Evolutionary conservation across 2,888 invertebrate genomes (phyloP), one percentile per base, ranked within the genome.

Genomic region (Leucozona laternaria): DNA sequence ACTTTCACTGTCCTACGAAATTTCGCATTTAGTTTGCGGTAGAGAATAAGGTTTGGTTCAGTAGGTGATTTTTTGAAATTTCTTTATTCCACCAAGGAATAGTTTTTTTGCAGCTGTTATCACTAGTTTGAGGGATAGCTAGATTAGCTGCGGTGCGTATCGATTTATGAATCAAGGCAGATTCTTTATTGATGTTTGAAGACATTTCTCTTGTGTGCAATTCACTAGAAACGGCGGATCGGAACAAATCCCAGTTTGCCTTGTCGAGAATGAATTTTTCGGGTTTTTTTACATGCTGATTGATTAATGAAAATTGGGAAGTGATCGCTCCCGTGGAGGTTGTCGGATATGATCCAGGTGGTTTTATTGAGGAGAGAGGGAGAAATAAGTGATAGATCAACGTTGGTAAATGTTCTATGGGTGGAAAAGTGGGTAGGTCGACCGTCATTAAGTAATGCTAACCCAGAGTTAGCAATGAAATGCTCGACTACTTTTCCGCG

Each of bases 41-140:
- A 71, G 1, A 57, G 31, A 17, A 57, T 10, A 3, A 71, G 57
- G 28, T 57, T 57, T 13, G 4, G 7, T 17, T 57, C 28, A 1
- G 71, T 31, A 6, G 71, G 71, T 3, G 71, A 72, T 28, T 57
- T 71, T 20, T 71, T 45, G 15, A 71, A 71, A 5, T 99, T 71
- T 94, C 95, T 88, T 94, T 98, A n/a, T 60, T 73, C 72, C 72
- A 60, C 60, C 48, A n/a, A n/a, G n/a, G n/a, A 58, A 5, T 17
- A 22, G 48, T 72, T 37, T 60, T 60, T 22, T 20, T 73, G 34
- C 13, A 60, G 25, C 4, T 43, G 17, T 45, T 66, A 31, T 66
- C 22, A 7, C 34, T 76, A n/a, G 76, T 76, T 76, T 76, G 76
- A 11, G 76, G 66, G 20, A 76, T 57, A 11, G 45, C 20, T 22